Base-by-base conservation (phyloP, 1,140 invertebrate genomes). In the Cecropterus lyciades region DNA sequence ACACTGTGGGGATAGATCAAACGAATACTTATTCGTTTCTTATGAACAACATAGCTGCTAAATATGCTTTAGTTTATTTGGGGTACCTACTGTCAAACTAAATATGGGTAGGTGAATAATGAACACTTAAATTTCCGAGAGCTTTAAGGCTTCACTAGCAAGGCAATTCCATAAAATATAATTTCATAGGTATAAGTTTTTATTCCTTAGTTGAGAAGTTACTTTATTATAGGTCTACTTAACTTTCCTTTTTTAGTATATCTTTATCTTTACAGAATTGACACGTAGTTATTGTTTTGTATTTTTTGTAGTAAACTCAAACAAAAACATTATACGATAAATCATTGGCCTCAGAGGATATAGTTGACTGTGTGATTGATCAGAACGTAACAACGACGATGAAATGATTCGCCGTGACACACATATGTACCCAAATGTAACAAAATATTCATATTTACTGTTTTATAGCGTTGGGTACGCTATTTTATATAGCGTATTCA, bases 271-370 rank as follows among this genome's bases (percentile, higher is more conserved):
- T 77, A 70, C 49, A 62, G 73, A 89, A 89, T 89, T 89, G 87
- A 89, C 87, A 76, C 73, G 73, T 81, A 78, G 72, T 80, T 70
- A n/a, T n/a, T n/a, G n/a, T n/a, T n/a, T n/a, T n/a, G n/a, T 73
- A 53, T 67, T 49, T 63, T 62, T 42, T 63, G 59, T 49, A 55
- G 5, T 37, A 49, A 37, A n/a, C n/a, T n/a, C n/a, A 62, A 45
- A 46, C 42, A 48, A 48, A 51, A 37, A 37, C 27, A 49, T 14
- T 1, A 49, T 48, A 46, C 9, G 33, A 37, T 37, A 3, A 10
- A 37, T 13, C 5, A 30, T 52, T 20, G 49, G n/a, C 49, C 24
- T 33, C 24, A 52, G n/a, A 30, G 27, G 7, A 37, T 37, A 11
- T n/a, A n/a, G 33, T 11, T 37, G 33, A 37, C 10, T 37, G 33